Percentiles rank a stretch among this genome's conserved stretches.
phyloP scores from a whole-genome alignment of 2,888 invertebrate genomes.

The Oscheius sp. region DNA sequence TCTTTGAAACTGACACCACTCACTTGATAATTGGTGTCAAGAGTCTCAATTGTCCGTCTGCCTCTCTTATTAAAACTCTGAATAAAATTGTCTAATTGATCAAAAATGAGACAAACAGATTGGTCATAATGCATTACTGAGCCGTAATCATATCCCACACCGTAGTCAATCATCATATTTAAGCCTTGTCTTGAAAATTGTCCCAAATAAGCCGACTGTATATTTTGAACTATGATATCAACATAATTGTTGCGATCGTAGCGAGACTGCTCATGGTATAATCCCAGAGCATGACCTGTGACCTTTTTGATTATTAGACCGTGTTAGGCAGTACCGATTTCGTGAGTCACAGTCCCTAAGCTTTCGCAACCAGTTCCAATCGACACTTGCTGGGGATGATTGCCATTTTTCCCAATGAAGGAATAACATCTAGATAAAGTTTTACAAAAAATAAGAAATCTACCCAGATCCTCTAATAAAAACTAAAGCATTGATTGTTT shows the following conservation, averaged over 20 bases:
- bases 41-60: constrained; percentile 49
- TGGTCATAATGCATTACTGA: constrained; percentile 68
- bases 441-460: neutral
- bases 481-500: neutral
- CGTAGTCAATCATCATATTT: constrained; percentile 58
- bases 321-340: constrained; percentile 54
- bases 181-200: constrained; percentile 56
- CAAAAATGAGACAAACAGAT: constrained; percentile 33
- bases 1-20: neutral
- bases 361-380: constrained; percentile 67
- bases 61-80: constrained; percentile 20
- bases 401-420: constrained; percentile 56
- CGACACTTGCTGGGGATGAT: constrained; percentile 54
- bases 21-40: constrained; percentile 59
- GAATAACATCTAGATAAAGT: constrained; percentile 62
- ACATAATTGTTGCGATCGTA: constrained; percentile 67
- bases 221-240: constrained; percentile 55
- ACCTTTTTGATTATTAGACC: neutral
- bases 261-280: constrained; percentile 67
- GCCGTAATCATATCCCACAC: constrained; percentile 65
- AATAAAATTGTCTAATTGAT: no score
- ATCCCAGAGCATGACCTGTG: constrained; percentile 66
- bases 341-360: constrained; percentile 65
- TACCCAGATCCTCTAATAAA: constrained; percentile 19
- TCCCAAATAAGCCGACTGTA: constrained; percentile 31